Percentiles rank a stretch among this genome's conserved stretches.
phyloP scores from a whole-genome alignment of 2,888 invertebrate species.

The Disparrhopalites patrizii region DNA sequence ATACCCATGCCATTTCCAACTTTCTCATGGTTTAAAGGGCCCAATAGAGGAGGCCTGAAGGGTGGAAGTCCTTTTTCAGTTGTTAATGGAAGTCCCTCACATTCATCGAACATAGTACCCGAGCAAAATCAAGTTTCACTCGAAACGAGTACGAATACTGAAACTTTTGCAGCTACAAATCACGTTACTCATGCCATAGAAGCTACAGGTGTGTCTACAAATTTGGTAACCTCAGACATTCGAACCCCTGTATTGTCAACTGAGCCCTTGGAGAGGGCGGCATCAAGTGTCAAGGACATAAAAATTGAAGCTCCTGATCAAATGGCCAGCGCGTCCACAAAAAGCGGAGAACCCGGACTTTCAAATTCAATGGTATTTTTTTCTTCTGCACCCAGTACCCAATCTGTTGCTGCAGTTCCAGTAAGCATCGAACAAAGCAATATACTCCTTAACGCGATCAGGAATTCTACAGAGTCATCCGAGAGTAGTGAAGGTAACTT shows the following conservation, averaged over 20 bases:
- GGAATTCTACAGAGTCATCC: not conserved
- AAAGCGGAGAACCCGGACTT: not conserved
- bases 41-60: conserved; percentile 40
- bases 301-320: conserved; percentile 8
- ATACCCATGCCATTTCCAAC: conserved; percentile 44
- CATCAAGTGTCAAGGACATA: conserved; percentile 13
- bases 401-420: not conserved
- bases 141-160: conserved; percentile 2
- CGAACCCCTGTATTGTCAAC: not conserved
- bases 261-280: not conserved
- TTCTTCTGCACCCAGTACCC: not conserved
- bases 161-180: not conserved
- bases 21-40: conserved; percentile 44
- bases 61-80: conserved; percentile 48
- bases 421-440: not conserved
- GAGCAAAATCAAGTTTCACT: conserved; percentile 12
- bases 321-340: not conserved
- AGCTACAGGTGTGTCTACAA: not conserved
- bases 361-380: conserved; percentile 9
- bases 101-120: conserved; percentile 23
- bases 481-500: not conserved
- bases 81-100: conserved; percentile 41
- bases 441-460: not conserved
- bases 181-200: not conserved
- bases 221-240: not conserved